phyloP scores from a whole-genome alignment of 2,113 vertebrate species.

The Alosa alosa region DNA sequence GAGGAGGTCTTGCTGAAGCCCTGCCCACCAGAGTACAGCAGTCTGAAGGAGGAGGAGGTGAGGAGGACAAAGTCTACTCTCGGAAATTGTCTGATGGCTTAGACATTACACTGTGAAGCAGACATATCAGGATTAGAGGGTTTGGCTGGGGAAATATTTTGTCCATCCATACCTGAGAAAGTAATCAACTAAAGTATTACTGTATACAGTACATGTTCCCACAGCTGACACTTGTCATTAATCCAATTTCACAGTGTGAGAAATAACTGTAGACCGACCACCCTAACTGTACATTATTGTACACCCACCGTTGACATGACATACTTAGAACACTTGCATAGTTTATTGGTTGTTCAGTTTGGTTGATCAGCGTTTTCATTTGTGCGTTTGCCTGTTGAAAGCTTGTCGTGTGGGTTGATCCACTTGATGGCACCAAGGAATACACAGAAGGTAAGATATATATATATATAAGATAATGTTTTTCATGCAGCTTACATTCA shows the following conservation, averaged over 20 bases:
- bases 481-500: not conserved
- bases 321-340: no score
- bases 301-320: no score
- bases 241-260: no score
- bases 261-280: no score
- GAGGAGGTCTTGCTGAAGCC: slow-evolving; percentile 84
- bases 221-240: no score
- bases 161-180: not conserved
- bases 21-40: slow-evolving; percentile 81
- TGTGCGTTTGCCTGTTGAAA: slow-evolving; percentile 58
- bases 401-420: slow-evolving; percentile 98
- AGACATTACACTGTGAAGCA: not conserved
- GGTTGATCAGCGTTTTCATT: not conserved
- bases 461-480: no score
- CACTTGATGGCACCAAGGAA: slow-evolving; percentile 96
- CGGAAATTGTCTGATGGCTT: not conserved
- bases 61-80: not conserved
- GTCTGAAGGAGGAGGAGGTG: slow-evolving; percentile 92
- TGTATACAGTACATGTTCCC: no score
- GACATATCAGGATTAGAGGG: not conserved
- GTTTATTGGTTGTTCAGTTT: not conserved
- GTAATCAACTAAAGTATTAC: no score
- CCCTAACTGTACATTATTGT: no score
- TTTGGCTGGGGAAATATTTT: not conserved
- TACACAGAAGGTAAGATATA: slow-evolving; percentile 92